A percentile compares a stretch with the other conserved stretches of the same genome.
Evolutionary conservation across 2,797 vertebrate genomes (phyloP).

Genomic region (Enteromius fasciolatus): DNA sequence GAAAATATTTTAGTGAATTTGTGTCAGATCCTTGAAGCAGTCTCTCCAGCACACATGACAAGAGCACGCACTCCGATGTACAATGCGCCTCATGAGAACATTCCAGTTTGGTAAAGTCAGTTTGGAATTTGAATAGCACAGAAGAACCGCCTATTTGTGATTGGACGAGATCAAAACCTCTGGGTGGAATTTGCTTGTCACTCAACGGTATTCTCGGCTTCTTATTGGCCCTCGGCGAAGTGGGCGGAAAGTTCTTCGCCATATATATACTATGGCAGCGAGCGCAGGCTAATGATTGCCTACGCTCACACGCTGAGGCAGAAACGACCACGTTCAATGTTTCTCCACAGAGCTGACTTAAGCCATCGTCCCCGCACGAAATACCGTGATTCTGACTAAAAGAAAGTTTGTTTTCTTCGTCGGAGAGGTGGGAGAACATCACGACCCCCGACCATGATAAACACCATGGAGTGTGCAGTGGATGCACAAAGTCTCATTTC

Average conservation of each 20-base stretch:
- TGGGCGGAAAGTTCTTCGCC: slow-evolving; percentile 66
- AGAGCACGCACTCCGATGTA: slow-evolving; percentile 44
- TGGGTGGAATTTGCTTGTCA: slow-evolving; percentile 63
- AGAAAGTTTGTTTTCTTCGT: slow-evolving; percentile 59
- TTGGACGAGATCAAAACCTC: slow-evolving; percentile 66
- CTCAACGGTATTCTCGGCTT: slow-evolving; percentile 47
- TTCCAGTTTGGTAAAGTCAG: slow-evolving; percentile 77
- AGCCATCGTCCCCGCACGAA: slow-evolving; percentile 68
- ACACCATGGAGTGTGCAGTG: slow-evolving; percentile 87
- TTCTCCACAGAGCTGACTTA: slow-evolving; percentile 72
- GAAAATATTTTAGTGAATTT: neutral
- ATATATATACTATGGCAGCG: slow-evolving; percentile 77
- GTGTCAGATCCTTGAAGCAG: slow-evolving; percentile 25
- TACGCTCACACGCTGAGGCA: slow-evolving; percentile 58
- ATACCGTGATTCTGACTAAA: slow-evolving; percentile 63
- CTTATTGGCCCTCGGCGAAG: slow-evolving; percentile 64
- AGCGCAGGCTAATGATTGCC: slow-evolving; percentile 79
- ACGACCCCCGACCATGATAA: slow-evolving; percentile 70
- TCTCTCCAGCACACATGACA: slow-evolving; percentile 34
- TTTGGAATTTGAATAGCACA: slow-evolving; percentile 82
- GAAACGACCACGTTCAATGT: slow-evolving; percentile 69
- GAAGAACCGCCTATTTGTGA: slow-evolving; percentile 85
- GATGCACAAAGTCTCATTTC: slow-evolving; percentile 95
- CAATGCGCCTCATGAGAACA: slow-evolving; percentile 70
- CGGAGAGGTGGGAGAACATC: slow-evolving; percentile 57